phyloP scores from a whole-genome alignment of 2,113 vertebrate species.

The Mormoops blainvillei region DNA sequence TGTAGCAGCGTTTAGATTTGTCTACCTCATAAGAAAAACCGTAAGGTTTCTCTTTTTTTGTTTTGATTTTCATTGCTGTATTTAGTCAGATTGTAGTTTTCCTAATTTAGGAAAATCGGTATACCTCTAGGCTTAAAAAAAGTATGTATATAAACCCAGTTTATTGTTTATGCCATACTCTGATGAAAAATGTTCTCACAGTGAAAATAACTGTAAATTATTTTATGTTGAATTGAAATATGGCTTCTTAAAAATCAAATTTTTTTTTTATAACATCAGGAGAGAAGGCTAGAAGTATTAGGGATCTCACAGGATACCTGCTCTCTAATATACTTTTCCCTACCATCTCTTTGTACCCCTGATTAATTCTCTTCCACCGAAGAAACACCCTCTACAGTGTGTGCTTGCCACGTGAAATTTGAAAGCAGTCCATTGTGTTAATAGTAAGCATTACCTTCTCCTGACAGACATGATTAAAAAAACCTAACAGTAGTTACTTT shows the following conservation, averaged over 20 bases:
- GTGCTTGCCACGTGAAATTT: not conserved
- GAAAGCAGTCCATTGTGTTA: not conserved
- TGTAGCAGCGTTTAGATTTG: constrained; percentile 71
- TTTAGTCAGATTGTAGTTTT: constrained; percentile 49
- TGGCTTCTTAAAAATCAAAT: not conserved
- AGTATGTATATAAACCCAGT: not conserved
- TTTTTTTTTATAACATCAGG: not conserved
- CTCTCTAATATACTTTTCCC: not conserved
- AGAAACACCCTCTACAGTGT: not conserved
- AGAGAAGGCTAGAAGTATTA: not conserved
- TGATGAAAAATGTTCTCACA: not conserved
- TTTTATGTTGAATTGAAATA: not conserved
- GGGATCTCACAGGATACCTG: not conserved
- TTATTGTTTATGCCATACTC: not conserved
- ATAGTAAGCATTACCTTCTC: not conserved
- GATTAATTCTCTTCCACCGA: not conserved
- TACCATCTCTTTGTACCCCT: not conserved
- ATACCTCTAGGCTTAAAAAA: not conserved
- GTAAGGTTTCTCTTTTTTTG: constrained; percentile 60
- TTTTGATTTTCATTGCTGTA: constrained; percentile 43
- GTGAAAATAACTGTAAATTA: not conserved
- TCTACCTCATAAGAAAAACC: constrained; percentile 70
- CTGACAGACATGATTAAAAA: not conserved
- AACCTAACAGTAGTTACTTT: not conserved
- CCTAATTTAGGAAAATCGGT: not conserved